These are phyloP conservation scores for Aurelia sp. DNA, from an alignment of 30 jellyfish, hydroid and myxozoan species.

Conservation along the genomic window DNA sequence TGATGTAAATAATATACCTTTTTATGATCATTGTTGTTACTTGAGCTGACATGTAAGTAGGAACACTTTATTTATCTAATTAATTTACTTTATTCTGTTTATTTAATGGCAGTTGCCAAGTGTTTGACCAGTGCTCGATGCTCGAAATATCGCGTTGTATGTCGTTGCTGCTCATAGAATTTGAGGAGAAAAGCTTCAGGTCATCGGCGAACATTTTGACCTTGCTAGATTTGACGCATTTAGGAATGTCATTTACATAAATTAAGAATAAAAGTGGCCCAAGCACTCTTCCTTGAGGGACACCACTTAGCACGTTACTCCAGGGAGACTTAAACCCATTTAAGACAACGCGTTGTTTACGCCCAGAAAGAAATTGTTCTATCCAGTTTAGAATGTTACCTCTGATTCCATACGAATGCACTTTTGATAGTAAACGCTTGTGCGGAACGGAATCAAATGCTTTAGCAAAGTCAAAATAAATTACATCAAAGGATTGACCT, in stretches of 20 bases:
- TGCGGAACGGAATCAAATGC: conserved; percentile 54
- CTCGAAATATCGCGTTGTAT: conserved; percentile 12
- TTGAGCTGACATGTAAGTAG: background rate
- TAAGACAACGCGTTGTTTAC: conserved; percentile 33
- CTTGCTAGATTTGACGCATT: conserved; percentile 8
- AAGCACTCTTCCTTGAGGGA: too few species aligned
- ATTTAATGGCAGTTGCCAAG: conserved; percentile 27
- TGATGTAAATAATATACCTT: background rate
- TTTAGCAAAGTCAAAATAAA: conserved; percentile 23
- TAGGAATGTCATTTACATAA: background rate
- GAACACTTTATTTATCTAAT: too few species aligned
- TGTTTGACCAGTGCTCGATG: conserved; percentile 13
- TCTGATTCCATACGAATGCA: conserved; percentile 26
- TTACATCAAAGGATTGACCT: background rate
- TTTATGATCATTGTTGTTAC: background rate
- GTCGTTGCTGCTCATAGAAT: background rate
- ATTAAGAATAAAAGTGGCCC: too few species aligned
- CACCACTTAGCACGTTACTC: background rate
- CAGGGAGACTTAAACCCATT: conserved; percentile 24
- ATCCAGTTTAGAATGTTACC: conserved; percentile 29
- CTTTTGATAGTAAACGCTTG: background rate
- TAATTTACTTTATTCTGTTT: too few species aligned
- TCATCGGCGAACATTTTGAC: conserved; percentile 42
- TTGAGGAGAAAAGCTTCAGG: conserved; percentile 18
- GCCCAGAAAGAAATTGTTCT: conserved; percentile 13